Evolutionary conservation across 2,888 invertebrate species (phyloP).

Genomic region (Drosophila mimetica): DNA sequence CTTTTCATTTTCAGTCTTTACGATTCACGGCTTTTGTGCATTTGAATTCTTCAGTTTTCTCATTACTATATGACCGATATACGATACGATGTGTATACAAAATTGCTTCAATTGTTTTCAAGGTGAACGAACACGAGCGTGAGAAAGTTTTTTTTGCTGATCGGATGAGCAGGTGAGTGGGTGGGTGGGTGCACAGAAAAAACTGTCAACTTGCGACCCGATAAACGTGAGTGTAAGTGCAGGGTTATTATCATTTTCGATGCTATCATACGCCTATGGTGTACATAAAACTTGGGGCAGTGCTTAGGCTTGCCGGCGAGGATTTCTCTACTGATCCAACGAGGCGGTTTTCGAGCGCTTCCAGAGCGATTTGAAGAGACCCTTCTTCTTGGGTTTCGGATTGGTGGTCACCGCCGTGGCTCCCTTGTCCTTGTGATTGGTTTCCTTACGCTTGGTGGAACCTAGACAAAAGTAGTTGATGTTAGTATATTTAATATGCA

Average conservation of each 20-base stretch:
- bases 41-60: slow-evolving; percentile 65
- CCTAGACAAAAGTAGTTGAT: slow-evolving; percentile 25
- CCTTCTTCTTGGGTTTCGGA: slow-evolving; percentile 88
- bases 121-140: slow-evolving; percentile 57
- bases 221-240: slow-evolving; percentile 52
- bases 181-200: slow-evolving; percentile 28
- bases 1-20: slow-evolving; percentile 78
- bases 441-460: slow-evolving; percentile 74
- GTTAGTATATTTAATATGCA: not conserved
- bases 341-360: slow-evolving; percentile 94
- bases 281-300: slow-evolving; percentile 53
- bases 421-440: slow-evolving; percentile 77
- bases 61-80: slow-evolving; percentile 60
- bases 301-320: slow-evolving; percentile 46
- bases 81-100: slow-evolving; percentile 34
- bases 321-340: slow-evolving; percentile 89
- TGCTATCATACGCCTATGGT: slow-evolving; percentile 31
- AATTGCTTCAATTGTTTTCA: slow-evolving; percentile 53
- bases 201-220: slow-evolving; percentile 9
- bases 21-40: slow-evolving; percentile 83
- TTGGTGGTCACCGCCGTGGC: slow-evolving; percentile 55
- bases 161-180: slow-evolving; percentile 34
- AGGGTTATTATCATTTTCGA: slow-evolving; percentile 63
- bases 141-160: slow-evolving; percentile 46
- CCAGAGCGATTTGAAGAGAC: slow-evolving; percentile 95